Conservation (phyloP, 2,113 vertebrate genomes). For the Eira barbara region DNA sequence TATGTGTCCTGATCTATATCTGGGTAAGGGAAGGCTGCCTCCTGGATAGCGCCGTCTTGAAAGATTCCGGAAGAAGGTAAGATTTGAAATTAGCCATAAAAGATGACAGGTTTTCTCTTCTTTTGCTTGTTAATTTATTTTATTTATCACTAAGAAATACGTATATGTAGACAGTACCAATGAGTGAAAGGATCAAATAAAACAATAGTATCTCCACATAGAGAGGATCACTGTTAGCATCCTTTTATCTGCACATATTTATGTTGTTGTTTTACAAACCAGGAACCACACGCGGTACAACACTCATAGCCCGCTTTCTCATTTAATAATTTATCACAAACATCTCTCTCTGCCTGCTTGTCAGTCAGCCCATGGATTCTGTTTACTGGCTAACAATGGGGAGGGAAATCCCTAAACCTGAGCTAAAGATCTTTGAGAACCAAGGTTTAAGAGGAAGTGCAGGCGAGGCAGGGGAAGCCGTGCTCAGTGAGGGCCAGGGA, state of each 20-base stretch:
- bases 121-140: neutral
- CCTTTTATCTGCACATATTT: neutral
- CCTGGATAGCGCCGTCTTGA: neutral
- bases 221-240: neutral
- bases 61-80: neutral
- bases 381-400: neutral
- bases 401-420: neutral
- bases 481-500: neutral
- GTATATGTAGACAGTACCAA: neutral
- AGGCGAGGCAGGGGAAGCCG: rapidly evolving
- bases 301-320: neutral
- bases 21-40: neutral
- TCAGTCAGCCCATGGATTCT: neutral
- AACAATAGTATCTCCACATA: too few species aligned
- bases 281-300: neutral
- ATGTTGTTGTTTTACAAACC: neutral
- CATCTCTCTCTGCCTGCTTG: neutral
- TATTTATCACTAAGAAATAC: slow-evolving; percentile 28
- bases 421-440: neutral
- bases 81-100: neutral
- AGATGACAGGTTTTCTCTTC: neutral
- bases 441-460: neutral
- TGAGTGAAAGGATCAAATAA: neutral
- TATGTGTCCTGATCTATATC: neutral
- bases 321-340: neutral